Evolutionary conservation across 2,797 vertebrate genomes (phyloP).

Genomic region (Urocyon cinereoargenteus): DNA sequence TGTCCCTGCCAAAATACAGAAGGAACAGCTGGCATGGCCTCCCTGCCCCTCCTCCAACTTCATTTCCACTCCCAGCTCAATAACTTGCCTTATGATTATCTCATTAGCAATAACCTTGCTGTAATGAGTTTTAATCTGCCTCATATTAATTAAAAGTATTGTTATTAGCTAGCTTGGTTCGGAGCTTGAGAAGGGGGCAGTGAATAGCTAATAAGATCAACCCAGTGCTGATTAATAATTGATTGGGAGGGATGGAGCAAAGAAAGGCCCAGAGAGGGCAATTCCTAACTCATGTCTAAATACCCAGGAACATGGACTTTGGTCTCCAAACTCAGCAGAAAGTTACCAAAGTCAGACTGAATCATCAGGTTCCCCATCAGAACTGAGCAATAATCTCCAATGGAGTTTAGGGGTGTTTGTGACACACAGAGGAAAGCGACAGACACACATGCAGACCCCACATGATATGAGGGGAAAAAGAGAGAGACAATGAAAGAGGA

Average conservation of each 20-base stretch:
- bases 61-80: conserved; percentile 81
- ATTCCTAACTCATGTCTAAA: conserved; percentile 76
- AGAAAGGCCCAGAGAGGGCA: conserved; percentile 74
- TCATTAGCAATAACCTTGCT: conserved; percentile 88
- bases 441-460: neutral
- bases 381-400: neutral
- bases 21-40: conserved; percentile 5
- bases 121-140: conserved; percentile 89
- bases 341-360: neutral
- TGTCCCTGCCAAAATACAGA: conserved; percentile 40
- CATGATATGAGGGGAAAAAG: neutral
- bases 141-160: conserved; percentile 89
- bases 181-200: conserved; percentile 61
- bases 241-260: conserved; percentile 82
- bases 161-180: conserved; percentile 87
- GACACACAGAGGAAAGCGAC: neutral
- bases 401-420: neutral
- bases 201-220: conserved; percentile 88
- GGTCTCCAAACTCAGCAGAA: neutral
- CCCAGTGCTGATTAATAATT: conserved; percentile 85
- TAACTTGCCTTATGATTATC: conserved; percentile 87
- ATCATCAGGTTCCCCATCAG: neutral
- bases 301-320: neutral
- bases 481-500: neutral
- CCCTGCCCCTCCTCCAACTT: conserved; percentile 76